Evolutionary conservation across 2,797 vertebrate genomes (phyloP), one percentile per base, ranked within the genome.

Genomic region (Artibeus lituratus): DNA sequence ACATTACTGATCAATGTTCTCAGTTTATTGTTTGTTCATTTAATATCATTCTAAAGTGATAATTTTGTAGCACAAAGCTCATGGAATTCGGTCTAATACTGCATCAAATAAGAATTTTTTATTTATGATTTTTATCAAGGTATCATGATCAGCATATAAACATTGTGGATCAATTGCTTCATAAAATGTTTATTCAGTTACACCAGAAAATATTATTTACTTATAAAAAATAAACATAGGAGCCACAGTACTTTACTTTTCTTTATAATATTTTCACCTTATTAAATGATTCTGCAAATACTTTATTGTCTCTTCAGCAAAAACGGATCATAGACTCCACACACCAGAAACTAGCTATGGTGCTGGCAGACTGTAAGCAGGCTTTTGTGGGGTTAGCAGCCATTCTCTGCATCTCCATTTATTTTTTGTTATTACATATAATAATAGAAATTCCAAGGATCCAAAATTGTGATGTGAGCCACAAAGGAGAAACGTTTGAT

Each of bases 361-460:
- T 22, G 0, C 3, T 51, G 49, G 3, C 3, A 53, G 74, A 74
- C 1, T 87, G 0, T 44, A 62, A 70, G 12, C 18, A 80, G 32
- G 1, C 0, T 11, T 90, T 44, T 4, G 10, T 10, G 18, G 5
- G 39, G 2, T 14, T 26, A 16, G 7, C 5, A 22, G 26, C 37
- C 67, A 80, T 81, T 85, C 1, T 16, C 39, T 72, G 3, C 15
- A 35, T 35, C 6, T 44, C 18, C 21, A 29, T 19, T 94, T 49
- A 55, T 12, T 70, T 55, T 35, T 22, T 24, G 39, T 49, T 57
- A 69, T 29, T 18, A 51, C 35, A 1, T 18, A 55, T 15, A 77
- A 72, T 53, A 93, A 72, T 3, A 35, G 51, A 2, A n/a, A 92
- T 89, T 6, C 29, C 22, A 91, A 92, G 82, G 70, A 94, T 78